phyloP scores from a whole-genome alignment of 2,797 vertebrate species.

The Kryptolebias ocellatus region DNA sequence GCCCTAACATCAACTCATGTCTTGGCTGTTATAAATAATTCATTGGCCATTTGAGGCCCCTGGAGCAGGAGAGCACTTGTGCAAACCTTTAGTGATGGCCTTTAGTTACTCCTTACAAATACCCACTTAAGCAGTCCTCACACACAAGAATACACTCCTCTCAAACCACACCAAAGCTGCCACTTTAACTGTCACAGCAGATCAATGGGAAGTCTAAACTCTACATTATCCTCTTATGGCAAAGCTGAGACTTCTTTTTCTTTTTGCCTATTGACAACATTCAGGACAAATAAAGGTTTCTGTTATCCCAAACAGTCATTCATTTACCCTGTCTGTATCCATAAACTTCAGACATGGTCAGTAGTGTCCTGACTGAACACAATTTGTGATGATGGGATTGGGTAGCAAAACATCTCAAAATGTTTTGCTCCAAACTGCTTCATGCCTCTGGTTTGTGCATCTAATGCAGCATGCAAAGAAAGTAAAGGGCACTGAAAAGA shows the following conservation, averaged over 20 bases:
- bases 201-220: conserved; percentile 51
- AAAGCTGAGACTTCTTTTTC: conserved; percentile 24
- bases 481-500: conserved; percentile 24
- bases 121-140: conserved; percentile 69
- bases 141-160: conserved; percentile 56
- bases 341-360: conserved; percentile 10
- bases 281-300: conserved; percentile 19
- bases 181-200: conserved; percentile 59
- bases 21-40: conserved; percentile 79
- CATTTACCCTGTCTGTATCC: conserved; percentile 13
- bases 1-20: conserved; percentile 71
- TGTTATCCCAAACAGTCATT: conserved; percentile 4
- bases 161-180: conserved; percentile 49
- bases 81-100: conserved; percentile 71
- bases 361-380: conserved; percentile 15
- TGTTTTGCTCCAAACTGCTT: conserved; percentile 31
- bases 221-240: conserved; percentile 42
- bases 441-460: conserved; percentile 41
- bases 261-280: conserved; percentile 9
- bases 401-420: conserved; percentile 18
- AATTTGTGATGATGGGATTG: background rate
- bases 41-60: conserved; percentile 80
- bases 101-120: conserved; percentile 70
- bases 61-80: conserved; percentile 70
- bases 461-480: conserved; percentile 54